Base-by-base conservation (phyloP, 2,888 invertebrate genomes). In the Sinhomidia bicolor region DNA sequence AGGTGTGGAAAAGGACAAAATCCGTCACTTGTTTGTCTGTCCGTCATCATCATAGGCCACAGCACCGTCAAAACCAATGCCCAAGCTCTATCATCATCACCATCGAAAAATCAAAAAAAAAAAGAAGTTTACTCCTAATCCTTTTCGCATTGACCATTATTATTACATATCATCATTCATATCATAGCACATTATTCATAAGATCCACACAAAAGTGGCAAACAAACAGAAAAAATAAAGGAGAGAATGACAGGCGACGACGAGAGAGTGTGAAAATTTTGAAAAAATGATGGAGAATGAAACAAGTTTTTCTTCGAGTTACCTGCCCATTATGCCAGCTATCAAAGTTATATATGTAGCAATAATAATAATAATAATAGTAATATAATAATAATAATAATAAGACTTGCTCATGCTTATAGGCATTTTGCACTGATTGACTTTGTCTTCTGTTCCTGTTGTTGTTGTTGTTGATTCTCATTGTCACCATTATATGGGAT, bases 181-280 rank as follows among this genome's bases (percentile, higher is more conserved):
- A 9, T n/a, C 51, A 51, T 2, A 10, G n/a, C 51, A n/a, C 51
- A 51, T 10, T 51, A 14, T 10, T 10, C 51, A 51, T 51, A 10
- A 51, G 51, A 10, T 17, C 3, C 1, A 44, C 5, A n/a, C 62
- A 29, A 62, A 68, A 68, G 68, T 68, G 68, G 68, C 32, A 68
- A 68, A 20, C 68, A 68, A 68, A 41, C 68, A 68, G 60, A 60
- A n/a, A 26, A 60, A 51, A 9, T 10, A n/a, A 51, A 51, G n/a
- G 14, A 26, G 0, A 23, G 60, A 60, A 60, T 23, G 60, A 60
- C 26, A 60, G 20, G 60, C 1, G 54, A 54, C 29, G n/a, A 32
- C 68, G 20, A 36, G 68, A 60, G 60, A 68, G 41, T 68, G 68
- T 68, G 68, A 68, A 68, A 68, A 68, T 68, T 14, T 68, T 6